Base-by-base conservation (phyloP, 2,113 vertebrate genomes). In the Boleophthalmus pectinirostris region DNA sequence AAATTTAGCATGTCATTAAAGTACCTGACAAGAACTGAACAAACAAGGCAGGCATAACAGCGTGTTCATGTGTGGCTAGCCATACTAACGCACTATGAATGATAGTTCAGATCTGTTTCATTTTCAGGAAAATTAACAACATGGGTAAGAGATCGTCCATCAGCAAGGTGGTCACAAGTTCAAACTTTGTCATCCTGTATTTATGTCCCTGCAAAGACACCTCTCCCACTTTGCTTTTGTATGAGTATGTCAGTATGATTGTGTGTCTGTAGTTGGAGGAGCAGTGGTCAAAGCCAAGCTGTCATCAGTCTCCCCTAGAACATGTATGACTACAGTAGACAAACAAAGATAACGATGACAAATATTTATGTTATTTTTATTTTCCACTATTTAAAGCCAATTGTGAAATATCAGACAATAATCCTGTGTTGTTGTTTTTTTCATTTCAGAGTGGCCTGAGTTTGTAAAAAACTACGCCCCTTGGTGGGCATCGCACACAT, bases 401-500 rank as follows among this genome's bases (percentile, higher is more conserved):
- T 61, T 15, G 14, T 47, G 0, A 13, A 47, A 15, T 47, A 47
- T 47, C 16, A 12, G 12, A 47, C 12, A 47, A 15, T 47, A 47
- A 54, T 21, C 8, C 20, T 21, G 20, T 11, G 18, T 33, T 29
- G 29, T 67, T 63, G n/a, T 68, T 63, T 0, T 18, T 53, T n/a
- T 86, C 35, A 23, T 18, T 78, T 0, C 93, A 99, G 97, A 99
- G 81, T 99, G 98, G 98, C 98, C 98, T 0, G 97, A 99, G 82
- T 99, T 99, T 0, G 96, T 99, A 78, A 95, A 93, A 63, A 98
- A 97, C 91, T 98, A 99, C 0, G 95, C 96, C 0, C 98, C 98
- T 0, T 99, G 97, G 97, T 99, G 98, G 98, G 97, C 96, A 0
- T 97, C 97, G 0, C 97, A 98, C 92, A 97, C 96, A 0, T 84